Evolutionary conservation across 2,797 vertebrate genomes (phyloP).

Genomic region (Dallia pectoralis): DNA sequence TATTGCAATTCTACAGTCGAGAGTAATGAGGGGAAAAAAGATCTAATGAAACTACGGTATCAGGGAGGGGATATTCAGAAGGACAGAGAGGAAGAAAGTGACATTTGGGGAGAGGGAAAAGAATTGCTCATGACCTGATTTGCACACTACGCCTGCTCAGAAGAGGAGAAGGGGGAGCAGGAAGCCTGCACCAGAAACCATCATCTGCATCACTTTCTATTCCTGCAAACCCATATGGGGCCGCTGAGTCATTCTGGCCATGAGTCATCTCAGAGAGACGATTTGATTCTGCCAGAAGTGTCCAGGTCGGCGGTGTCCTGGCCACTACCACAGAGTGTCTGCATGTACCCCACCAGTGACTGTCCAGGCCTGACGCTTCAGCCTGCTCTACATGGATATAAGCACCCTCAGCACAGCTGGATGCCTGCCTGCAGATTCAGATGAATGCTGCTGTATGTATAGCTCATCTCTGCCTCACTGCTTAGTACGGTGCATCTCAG

Average conservation of each 20-base stretch:
- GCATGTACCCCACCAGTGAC: not conserved
- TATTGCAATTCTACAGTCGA: too few relatives aligned
- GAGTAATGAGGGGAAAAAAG: too few relatives aligned
- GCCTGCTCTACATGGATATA: not conserved
- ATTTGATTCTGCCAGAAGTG: not conserved
- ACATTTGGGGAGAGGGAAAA: not conserved
- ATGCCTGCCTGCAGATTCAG: constrained; percentile 33
- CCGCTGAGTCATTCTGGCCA: not conserved
- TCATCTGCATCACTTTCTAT: constrained; percentile 24
- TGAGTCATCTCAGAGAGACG: not conserved
- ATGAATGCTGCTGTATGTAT: not conserved
- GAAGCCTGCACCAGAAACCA: constrained; percentile 18
- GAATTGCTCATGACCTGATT: constrained; percentile 68
- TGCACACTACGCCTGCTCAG: constrained; percentile 56
- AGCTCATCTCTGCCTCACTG: constrained; percentile 35
- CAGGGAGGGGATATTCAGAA: constrained; percentile 1
- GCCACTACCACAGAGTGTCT: not conserved
- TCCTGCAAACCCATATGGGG: not conserved
- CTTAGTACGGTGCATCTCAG: constrained; percentile 22
- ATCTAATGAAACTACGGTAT: too few relatives aligned
- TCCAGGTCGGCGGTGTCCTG: not conserved
- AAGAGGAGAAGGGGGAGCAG: constrained; percentile 44
- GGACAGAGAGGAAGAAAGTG: constrained; percentile 29
- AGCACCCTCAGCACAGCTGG: constrained; percentile 28
- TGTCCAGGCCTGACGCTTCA: not conserved